phyloP scores from a whole-genome alignment of 2,113 vertebrate species.

The Deroptyus accipitrinus region DNA sequence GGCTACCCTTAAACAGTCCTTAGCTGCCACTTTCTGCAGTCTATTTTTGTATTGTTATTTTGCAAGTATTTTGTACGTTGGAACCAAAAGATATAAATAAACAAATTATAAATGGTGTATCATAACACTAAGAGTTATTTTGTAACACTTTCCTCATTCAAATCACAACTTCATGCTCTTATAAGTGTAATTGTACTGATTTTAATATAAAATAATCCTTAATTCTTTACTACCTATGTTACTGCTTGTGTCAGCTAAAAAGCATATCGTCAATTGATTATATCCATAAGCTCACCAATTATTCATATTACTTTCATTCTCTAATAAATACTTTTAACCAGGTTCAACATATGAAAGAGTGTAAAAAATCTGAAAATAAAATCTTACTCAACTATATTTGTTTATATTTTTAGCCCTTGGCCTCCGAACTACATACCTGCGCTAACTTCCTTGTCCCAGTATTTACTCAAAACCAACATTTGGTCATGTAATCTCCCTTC shows the following conservation, averaged over 20 bases:
- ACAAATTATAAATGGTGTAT: background rate
- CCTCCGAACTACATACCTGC: background rate
- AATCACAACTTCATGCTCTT: background rate
- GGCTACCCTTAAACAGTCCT: background rate
- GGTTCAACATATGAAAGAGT: background rate
- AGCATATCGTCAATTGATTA: background rate
- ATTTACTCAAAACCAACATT: background rate
- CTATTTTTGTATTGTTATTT: background rate
- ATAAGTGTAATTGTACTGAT: background rate
- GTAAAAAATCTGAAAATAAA: background rate
- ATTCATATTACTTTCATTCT: background rate
- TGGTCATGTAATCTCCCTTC: background rate
- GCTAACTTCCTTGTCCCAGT: background rate
- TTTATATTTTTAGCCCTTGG: background rate
- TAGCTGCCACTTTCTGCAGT: background rate
- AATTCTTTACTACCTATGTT: background rate
- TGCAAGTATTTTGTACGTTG: background rate
- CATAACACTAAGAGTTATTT: background rate
- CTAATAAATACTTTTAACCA: background rate
- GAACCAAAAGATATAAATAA: fast-evolving
- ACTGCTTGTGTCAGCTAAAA: background rate
- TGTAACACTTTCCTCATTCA: background rate
- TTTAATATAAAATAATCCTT: background rate
- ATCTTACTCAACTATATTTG: background rate
- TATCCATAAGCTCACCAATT: background rate